Evolutionary conservation across 2,888 invertebrate species (phyloP).

Genomic region (Rhodophaea formosa): DNA sequence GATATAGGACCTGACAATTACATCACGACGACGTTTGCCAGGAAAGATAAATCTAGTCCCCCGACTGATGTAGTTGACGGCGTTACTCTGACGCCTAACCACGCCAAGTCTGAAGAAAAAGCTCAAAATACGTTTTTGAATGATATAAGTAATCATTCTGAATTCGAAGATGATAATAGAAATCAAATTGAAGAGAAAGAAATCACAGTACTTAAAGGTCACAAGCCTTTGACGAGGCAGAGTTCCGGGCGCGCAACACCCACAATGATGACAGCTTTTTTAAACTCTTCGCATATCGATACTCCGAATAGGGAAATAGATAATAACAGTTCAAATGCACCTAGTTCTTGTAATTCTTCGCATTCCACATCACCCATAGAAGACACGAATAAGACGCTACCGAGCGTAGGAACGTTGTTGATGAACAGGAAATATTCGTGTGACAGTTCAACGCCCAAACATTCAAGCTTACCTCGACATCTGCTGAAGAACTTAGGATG

Average conservation of each 20-base stretch:
- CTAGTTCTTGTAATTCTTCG: conserved; percentile 70
- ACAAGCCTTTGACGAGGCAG: conserved; percentile 86
- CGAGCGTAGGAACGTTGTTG: conserved; percentile 66
- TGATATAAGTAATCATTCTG: conserved; percentile 72
- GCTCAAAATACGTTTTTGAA: conserved; percentile 72
- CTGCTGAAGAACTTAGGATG: conserved; percentile 67
- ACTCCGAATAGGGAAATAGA: conserved; percentile 51
- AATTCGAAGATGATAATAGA: conserved; percentile 75
- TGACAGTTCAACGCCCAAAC: conserved; percentile 68
- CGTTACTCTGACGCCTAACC: conserved; percentile 61
- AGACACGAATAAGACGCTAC: conserved; percentile 51
- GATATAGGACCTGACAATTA: conserved; percentile 88
- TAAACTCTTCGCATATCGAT: conserved; percentile 69
- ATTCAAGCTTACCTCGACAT: conserved; percentile 72
- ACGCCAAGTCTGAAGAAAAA: conserved; percentile 72
- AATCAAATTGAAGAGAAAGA: conserved; percentile 77
- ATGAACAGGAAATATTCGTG: conserved; percentile 71
- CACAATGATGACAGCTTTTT: conserved; percentile 73
- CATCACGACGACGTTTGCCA: conserved; percentile 83
- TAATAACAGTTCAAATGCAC: conserved; percentile 60
- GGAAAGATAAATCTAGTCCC: conserved; percentile 63
- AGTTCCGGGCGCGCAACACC: conserved; percentile 81
- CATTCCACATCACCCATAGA: conserved; percentile 69
- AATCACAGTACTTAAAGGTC: conserved; percentile 79
- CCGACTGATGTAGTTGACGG: conserved; percentile 54